phyloP scores from a whole-genome alignment of 2,113 vertebrate species.

The Protobothrops flavoviridis region DNA sequence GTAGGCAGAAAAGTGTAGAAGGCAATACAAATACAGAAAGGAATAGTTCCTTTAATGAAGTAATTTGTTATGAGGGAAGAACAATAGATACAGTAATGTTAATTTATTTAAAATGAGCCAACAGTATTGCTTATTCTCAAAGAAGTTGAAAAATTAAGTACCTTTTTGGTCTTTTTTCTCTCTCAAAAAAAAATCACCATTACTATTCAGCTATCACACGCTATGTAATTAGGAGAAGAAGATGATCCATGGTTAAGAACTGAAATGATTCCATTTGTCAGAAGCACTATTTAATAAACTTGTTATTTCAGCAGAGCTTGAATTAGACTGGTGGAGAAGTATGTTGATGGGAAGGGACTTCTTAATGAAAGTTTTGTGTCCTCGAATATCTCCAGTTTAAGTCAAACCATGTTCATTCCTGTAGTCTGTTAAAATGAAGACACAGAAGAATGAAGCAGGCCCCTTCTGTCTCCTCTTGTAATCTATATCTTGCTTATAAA shows the following conservation, averaged over 20 bases:
- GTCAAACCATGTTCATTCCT: not conserved
- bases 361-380: not conserved
- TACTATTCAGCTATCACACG: not conserved
- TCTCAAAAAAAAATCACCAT: not conserved
- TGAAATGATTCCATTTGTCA: not conserved
- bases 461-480: not conserved
- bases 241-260: not conserved
- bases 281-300: not conserved
- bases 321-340: not conserved
- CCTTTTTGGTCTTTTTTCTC: not conserved
- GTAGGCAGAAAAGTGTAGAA: not conserved
- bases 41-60: not conserved
- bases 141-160: not conserved
- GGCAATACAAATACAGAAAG: not conserved
- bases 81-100: not conserved
- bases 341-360: not conserved
- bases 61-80: not conserved
- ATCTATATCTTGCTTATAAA: too few species aligned
- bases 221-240: not conserved
- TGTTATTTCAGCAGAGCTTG: not conserved
- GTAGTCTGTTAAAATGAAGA: not conserved
- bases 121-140: not conserved
- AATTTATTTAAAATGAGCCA: not conserved
- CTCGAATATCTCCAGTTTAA: not conserved
- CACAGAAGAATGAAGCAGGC: not conserved